A percentile compares a stretch with the other conserved stretches of the same genome.
Conservation (phyloP, 2,113 vertebrate species). For the Platichthys flesus region DNA sequence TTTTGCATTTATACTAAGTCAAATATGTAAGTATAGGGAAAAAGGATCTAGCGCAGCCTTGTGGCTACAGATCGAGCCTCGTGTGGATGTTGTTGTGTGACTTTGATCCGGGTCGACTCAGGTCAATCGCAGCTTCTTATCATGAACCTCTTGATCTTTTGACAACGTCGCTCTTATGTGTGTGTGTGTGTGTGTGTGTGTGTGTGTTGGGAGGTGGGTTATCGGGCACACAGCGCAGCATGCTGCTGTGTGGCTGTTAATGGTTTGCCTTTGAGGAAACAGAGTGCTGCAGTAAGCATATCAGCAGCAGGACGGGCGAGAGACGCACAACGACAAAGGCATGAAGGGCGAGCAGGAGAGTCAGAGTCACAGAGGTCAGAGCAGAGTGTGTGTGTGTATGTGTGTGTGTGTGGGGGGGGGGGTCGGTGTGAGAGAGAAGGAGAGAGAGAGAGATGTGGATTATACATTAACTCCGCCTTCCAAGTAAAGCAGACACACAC, state of each 20-base stretch:
- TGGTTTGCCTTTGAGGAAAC: conserved; percentile 54
- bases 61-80: background rate
- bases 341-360: conserved; percentile 41
- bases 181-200: conserved; percentile 10
- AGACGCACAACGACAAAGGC: conserved; percentile 19
- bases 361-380: conserved; percentile 36
- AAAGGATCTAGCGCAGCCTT: background rate
- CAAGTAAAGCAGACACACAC: background rate
- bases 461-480: conserved; percentile 19
- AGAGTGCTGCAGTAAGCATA: conserved; percentile 58
- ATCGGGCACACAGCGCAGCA: conserved; percentile 5
- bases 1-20: background rate
- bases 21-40: background rate
- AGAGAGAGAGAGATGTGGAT: conserved; percentile 3
- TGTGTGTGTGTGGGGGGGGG: background rate
- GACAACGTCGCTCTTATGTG: conserved; percentile 19
- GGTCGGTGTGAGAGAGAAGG: background rate
- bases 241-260: conserved; percentile 20
- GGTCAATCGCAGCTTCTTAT: conserved; percentile 35
- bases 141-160: conserved; percentile 29
- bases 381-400: background rate
- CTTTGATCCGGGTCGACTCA: conserved; percentile 21
- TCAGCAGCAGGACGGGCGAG: conserved; percentile 33
- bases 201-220: conserved; percentile 11
- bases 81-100: background rate